Base-by-base conservation (phyloP, 2,797 vertebrate species). In the Bucorvus abyssinicus region DNA sequence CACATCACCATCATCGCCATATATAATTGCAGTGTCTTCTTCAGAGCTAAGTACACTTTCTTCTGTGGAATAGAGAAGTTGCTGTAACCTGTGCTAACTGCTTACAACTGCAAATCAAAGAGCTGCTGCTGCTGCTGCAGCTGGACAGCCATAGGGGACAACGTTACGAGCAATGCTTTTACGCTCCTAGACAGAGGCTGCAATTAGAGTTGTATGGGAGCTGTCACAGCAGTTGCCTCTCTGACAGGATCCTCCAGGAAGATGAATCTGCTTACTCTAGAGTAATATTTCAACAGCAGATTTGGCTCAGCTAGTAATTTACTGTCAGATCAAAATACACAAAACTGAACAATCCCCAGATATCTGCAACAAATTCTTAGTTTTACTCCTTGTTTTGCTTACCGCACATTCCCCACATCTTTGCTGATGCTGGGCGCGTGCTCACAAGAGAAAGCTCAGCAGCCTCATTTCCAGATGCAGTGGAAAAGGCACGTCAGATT, bases 371-470 rank as follows among this genome's bases (percentile, higher is more conserved):
- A 56, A 50, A 49, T 56, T 80, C 38, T 38, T 30, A 61, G 30
- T 78, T 86, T 81, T 76, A 56, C 13, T 84, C 44, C 18, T 81
- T 56, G 18, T 59, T 91, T 82, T 88, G 32, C 49, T 82, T 56
- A 53, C 12, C 34, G 52, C 49, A 47, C 10, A 8, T 64, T 92
- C 34, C 53, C 2, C 17, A 60, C 12, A 69, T 29, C 27, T 86
- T 53, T 52, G 32, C 26, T 53, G 7, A 17, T 71, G 73, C 22
- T 61, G n/a, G 49, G n/a, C 5, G 2, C 6, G 10, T 6, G 16
- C 42, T 10, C 30, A 30, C 42, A 80, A 80, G 6, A 87, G 34
- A 88, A 65, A 94, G 10, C 8, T 76, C 59, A 42, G 64, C 0
- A 1, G 0, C 2, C 23, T 65, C 30, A 56, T 73, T 83, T 73